Base-by-base conservation (phyloP, 2,797 vertebrate genomes). In the Hephaestus fuliginosus region DNA sequence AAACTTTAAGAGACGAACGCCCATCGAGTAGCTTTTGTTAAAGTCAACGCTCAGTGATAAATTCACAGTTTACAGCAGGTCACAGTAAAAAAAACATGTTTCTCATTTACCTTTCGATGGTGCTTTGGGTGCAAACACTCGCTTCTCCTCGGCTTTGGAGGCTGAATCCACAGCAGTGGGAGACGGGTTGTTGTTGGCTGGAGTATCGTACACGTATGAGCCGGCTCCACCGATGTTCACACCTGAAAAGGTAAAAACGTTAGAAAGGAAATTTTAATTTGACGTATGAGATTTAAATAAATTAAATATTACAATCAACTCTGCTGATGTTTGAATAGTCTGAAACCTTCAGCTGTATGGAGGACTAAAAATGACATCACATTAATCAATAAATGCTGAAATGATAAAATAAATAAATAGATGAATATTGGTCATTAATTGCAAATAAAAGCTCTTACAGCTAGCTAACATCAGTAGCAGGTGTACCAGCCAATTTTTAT, bases 151-250 rank as follows among this genome's bases (percentile, higher is more conserved):
- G 2, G 92, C 71, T 83, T 96, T 97, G 53, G 92, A 69, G 0
- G 92, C 93, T 0, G 94, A 92, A 36, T 96, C 96, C 2, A 96
- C 92, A 3, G 92, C 87, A 15, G 95, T 93, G 11, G 78, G 41
- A 10, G 94, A 89, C 0, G 94, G 74, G 22, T 92, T 95, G 90
- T 96, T 95, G 1, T 95, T 95, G 44, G 87, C 85, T 0, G 97
- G 97, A 83, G 97, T 93, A 22, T 98, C 97, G 0, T 99, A 99
- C 78, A 99, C 96, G 66, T 98, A 99, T 15, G 98, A 98, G 22
- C 98, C 98, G 0, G 97, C 97, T 0, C 97, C 98, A 0, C 98
- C 98, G 0, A 99, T 99, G 90, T 99, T 99, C 86, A 99, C 98
- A 1, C 98, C 98, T 99, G 43, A 12, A 81, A 60, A 28, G 46